Base-by-base conservation (phyloP, 1,140 invertebrate species). In the Caenorhabditis briggsae region DNA sequence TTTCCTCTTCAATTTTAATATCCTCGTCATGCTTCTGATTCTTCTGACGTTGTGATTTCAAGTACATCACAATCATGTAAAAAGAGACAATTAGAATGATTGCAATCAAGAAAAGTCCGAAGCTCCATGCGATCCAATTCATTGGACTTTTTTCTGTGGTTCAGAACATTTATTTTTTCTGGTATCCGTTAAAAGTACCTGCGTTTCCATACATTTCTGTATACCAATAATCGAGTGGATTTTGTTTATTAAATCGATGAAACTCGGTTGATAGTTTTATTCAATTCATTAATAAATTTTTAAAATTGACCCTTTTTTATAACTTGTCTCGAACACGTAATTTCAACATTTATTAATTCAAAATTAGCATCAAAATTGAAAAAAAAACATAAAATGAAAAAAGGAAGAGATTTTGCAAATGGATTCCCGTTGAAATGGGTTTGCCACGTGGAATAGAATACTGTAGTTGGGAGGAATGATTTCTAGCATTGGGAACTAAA, bases 221-320 rank as follows among this genome's bases (percentile, higher is more conserved):
- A 6, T 25, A 50, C 46, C 70, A 78, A 78, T 78, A 53, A 14
- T 78, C 33, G 46, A 78, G 70, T 78, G 70, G 70, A 78, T 78
- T n/a, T 18, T 78, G 64, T 78, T 78, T 78, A 25, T 20, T 23
- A 78, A 70, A 11, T 33, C 43, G 12, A 20, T 16, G 20, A 5
- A 74, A 48, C 48, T 46, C 65, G 43, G 41, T 74, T 41, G 46
- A 46, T 46, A 18, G 46, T 46, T 43, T 74, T n/a, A 53, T n/a
- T 74, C 43, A 74, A 46, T 74, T 33, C 65, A 74, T 74, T 18
- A 74, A 74, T 33, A 5, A 48, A 43, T 46, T 8, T 33, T 12
- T 65, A 1, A 9, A 33, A 65, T 6, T 33, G 23, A 12, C 23
- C 6, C 1, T 65, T 65, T 33, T 11, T 33, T 8, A 2, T 12